These are phyloP conservation scores for Equus przewalskii DNA, from an alignment of 2,113 vertebrate species.

Conservation along the genomic window DNA sequence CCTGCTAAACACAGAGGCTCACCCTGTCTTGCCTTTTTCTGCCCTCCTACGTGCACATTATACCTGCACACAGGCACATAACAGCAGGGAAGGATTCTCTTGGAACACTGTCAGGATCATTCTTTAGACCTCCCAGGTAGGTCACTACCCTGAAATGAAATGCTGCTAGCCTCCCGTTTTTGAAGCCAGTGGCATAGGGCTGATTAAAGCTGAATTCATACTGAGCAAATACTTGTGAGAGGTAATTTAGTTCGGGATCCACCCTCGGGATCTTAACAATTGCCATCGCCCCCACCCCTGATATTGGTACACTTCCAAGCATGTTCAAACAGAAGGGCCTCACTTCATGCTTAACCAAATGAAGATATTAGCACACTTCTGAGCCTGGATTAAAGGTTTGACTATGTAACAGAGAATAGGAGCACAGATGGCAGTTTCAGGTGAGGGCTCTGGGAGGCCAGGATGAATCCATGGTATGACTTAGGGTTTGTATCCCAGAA, in stretches of 20 bases:
- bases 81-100: constrained; percentile 68
- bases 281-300: neutral
- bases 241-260: constrained; percentile 60
- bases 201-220: constrained; percentile 73
- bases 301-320: neutral
- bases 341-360: neutral
- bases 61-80: constrained; percentile 45
- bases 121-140: constrained; percentile 69
- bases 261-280: constrained; percentile 49
- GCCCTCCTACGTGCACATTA: constrained; percentile 39
- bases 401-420: neutral
- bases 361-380: neutral
- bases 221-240: constrained; percentile 59
- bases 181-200: constrained; percentile 45
- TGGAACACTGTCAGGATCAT: constrained; percentile 63
- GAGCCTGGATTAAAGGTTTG: neutral
- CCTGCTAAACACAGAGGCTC: constrained; percentile 46
- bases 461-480: neutral
- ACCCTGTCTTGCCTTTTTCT: constrained; percentile 11
- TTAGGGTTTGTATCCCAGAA: neutral
- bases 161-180: constrained; percentile 57
- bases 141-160: constrained; percentile 75
- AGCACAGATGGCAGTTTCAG: neutral
- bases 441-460: neutral
- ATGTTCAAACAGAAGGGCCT: constrained; percentile 4